Percentiles rank a stretch among this genome's conserved stretches.
Evolutionary conservation across 2,113 vertebrate species (phyloP).

Genomic region (Thermophis baileyi): DNA sequence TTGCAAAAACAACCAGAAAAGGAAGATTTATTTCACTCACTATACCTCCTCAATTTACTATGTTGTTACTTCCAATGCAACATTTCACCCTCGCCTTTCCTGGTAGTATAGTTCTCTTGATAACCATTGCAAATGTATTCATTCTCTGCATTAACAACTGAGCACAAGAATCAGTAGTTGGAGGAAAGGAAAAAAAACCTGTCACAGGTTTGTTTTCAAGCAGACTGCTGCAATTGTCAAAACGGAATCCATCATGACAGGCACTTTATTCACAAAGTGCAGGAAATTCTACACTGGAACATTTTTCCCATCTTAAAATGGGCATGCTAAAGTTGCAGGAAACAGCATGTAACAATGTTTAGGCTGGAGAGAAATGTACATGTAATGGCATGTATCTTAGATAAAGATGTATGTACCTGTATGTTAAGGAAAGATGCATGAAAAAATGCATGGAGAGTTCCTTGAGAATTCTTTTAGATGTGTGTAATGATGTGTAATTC

Average conservation of each 20-base stretch:
- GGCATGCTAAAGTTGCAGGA: neutral
- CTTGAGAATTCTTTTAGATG: neutral
- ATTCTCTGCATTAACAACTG: neutral
- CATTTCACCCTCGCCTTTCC: neutral
- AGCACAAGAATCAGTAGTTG: neutral
- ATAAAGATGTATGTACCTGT: neutral
- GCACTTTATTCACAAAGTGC: neutral
- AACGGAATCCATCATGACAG: neutral
- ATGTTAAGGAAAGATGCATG: neutral
- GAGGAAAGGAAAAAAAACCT: rapidly evolving
- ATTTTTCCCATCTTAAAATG: neutral
- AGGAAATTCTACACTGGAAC: neutral
- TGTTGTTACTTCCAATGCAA: neutral
- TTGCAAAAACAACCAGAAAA: neutral
- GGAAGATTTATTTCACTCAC: neutral
- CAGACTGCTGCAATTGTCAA: neutral
- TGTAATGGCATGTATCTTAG: neutral
- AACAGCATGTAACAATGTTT: neutral
- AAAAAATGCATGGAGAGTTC: neutral
- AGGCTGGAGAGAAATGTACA: neutral
- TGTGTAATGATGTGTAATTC: neutral
- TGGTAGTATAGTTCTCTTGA: neutral
- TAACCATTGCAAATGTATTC: neutral
- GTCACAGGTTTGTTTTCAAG: neutral
- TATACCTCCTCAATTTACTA: too few species aligned